These are phyloP conservation scores for Athetis lepigone DNA, from an alignment of 2,888 invertebrate genomes.

Conservation along the genomic window DNA sequence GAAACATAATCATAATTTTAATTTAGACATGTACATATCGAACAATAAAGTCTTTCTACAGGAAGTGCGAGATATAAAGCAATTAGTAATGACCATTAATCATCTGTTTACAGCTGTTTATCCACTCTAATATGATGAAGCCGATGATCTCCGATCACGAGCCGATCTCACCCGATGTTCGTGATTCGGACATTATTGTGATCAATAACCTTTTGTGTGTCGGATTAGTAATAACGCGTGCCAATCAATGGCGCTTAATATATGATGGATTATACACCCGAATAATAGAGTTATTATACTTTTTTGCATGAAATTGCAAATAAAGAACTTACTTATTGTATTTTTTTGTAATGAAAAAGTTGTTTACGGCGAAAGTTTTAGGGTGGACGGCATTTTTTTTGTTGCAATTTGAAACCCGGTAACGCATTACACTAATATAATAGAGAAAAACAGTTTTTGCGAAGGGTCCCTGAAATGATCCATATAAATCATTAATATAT, in stretches of 20 bases:
- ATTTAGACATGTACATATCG: slow-evolving; percentile 33
- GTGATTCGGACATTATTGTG: slow-evolving; percentile 52
- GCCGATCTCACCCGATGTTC: slow-evolving; percentile 29
- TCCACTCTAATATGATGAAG: slow-evolving; percentile 52
- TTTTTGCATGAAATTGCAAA: slow-evolving; percentile 36
- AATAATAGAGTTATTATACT: slow-evolving; percentile 40
- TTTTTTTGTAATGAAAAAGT: too few species aligned
- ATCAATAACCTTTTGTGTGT: slow-evolving; percentile 55
- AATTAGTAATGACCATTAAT: slow-evolving; percentile 73
- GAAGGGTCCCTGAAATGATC: too few species aligned
- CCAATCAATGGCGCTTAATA: slow-evolving; percentile 55
- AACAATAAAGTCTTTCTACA: slow-evolving; percentile 68
- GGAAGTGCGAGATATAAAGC: slow-evolving; percentile 66
- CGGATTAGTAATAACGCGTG: slow-evolving; percentile 44
- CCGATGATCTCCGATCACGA: slow-evolving; percentile 20
- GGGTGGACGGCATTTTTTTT: too few species aligned
- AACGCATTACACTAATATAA: too few species aligned
- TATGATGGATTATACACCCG: slow-evolving; percentile 47
- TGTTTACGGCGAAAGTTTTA: too few species aligned
- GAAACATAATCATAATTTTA: slow-evolving; percentile 46
- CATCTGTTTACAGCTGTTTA: slow-evolving; percentile 57
- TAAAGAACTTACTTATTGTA: too few species aligned
- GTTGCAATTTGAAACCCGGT: too few species aligned
- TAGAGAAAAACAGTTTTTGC: too few species aligned
- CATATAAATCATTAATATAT: too few species aligned